These are phyloP conservation scores for Tetropium fuscum DNA, from an alignment of 2,888 invertebrate species.

Conservation along the genomic window DNA sequence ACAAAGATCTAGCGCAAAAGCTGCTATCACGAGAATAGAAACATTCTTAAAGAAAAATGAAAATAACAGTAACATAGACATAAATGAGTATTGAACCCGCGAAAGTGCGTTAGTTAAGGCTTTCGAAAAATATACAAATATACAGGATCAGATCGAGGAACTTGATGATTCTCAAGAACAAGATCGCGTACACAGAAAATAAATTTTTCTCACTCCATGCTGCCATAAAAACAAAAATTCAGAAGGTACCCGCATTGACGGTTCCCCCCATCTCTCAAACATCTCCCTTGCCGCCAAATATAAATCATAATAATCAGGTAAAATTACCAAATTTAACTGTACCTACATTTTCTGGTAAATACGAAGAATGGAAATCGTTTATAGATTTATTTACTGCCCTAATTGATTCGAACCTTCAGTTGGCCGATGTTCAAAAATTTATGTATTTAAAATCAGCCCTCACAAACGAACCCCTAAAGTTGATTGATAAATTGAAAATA, in stretches of 20 bases:
- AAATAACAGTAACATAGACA: background rate
- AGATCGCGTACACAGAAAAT: background rate
- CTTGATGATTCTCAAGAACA: background rate
- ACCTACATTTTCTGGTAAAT: constrained; percentile 11
- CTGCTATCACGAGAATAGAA: background rate
- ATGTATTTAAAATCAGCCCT: constrained; percentile 22
- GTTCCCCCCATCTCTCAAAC: no score
- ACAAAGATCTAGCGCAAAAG: background rate
- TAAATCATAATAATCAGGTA: no score
- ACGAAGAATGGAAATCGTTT: constrained; percentile 20
- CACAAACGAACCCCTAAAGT: constrained; percentile 5
- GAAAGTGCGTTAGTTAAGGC: background rate
- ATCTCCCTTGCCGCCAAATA: no score
- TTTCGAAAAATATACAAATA: background rate
- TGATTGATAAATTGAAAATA: constrained; percentile 18
- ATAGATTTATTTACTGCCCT: constrained; percentile 16
- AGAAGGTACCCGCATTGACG: no score
- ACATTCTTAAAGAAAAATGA: background rate
- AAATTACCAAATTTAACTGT: background rate
- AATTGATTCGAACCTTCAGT: constrained; percentile 13
- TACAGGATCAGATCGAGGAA: background rate
- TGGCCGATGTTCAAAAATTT: constrained; percentile 17
- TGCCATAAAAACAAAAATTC: background rate
- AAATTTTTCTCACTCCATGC: background rate
- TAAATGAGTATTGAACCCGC: background rate